These are phyloP conservation scores for Eristalis intricaria DNA, from an alignment of 2,888 invertebrate genomes.

Conservation along the genomic window DNA sequence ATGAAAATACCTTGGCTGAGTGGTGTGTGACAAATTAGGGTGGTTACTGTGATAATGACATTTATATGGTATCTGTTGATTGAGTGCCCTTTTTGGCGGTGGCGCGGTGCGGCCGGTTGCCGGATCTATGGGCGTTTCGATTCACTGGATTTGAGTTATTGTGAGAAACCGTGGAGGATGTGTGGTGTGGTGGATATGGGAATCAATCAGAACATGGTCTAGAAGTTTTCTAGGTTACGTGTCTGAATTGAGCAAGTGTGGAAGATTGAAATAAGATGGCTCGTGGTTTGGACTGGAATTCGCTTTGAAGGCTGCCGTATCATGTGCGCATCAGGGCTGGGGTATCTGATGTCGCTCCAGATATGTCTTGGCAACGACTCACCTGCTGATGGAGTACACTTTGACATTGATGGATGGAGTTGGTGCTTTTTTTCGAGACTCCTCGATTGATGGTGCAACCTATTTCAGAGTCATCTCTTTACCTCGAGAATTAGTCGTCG, in stretches of 20 bases:
- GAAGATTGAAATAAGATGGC: background rate
- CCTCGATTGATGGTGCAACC: no score
- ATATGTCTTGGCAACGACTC: background rate
- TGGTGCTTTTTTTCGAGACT: background rate
- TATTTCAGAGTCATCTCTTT: no score
- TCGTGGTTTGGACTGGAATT: background rate
- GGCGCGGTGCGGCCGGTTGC: background rate
- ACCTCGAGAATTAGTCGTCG: no score
- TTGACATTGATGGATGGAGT: background rate
- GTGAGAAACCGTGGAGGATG: constrained; percentile 9
- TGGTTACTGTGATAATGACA: constrained; percentile 60
- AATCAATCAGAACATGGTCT: background rate
- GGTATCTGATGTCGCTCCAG: background rate
- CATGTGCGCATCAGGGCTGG: background rate
- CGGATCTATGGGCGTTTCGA: constrained; percentile 32
- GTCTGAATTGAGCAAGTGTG: background rate
- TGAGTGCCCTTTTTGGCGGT: constrained; percentile 29
- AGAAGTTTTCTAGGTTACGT: background rate
- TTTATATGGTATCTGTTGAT: constrained; percentile 56
- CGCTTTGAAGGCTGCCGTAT: background rate
- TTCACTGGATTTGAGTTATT: constrained; percentile 1
- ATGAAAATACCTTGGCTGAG: constrained; percentile 26
- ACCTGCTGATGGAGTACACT: no score
- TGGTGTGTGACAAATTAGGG: constrained; percentile 55
- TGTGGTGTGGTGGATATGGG: background rate